Evolutionary conservation across 2,888 invertebrate genomes (phyloP), one percentile per base, ranked within the genome.

Genomic region (Dendrolimus pini): DNA sequence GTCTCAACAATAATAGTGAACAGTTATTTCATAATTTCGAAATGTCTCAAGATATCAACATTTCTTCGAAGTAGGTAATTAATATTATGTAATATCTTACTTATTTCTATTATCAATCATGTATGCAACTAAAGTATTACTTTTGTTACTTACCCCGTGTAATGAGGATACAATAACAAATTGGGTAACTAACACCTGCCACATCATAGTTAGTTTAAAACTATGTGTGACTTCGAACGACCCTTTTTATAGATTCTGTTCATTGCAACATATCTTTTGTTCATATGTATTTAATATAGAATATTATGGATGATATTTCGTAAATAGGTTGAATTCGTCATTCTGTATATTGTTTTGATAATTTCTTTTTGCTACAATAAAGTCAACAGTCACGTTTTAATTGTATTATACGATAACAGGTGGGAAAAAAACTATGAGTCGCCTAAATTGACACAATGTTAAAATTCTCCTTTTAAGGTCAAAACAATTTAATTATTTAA

Each of bases 221-320:
- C 7, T 47, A 47, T 47, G 47, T 12, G 12, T 47, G 47, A 6
- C 47, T 47, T 12, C 47, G 12, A 55, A 55, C 52, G 53, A 52
- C 55, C 62, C 61, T 67, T 69, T 73, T 69, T 73, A 73, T 72
- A 67, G 64, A 64, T 62, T 68, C 67, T 52, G 57, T 54, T 41
- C 55, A 65, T 77, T 77, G 61, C 72, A 59, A 72, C 69, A 74
- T 62, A 47, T 59, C 59, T 58, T 60, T 57, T 54, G 52, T 47
- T 47, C 47, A 47, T 47, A 47, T 10, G 41, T 57, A 59, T 53
- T 55, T 55, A 54, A 55, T 42, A 41, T 56, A 66, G 62, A 65
- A 59, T 62, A 61, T 59, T 53, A 53, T 61, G 59, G 61, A 62
- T 58, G 18, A 58, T 58, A 65, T 71, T 74, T 70, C 67, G 64